These are phyloP conservation scores for Troides aeacus DNA, from an alignment of 2,888 invertebrate genomes.

Conservation along the genomic window DNA sequence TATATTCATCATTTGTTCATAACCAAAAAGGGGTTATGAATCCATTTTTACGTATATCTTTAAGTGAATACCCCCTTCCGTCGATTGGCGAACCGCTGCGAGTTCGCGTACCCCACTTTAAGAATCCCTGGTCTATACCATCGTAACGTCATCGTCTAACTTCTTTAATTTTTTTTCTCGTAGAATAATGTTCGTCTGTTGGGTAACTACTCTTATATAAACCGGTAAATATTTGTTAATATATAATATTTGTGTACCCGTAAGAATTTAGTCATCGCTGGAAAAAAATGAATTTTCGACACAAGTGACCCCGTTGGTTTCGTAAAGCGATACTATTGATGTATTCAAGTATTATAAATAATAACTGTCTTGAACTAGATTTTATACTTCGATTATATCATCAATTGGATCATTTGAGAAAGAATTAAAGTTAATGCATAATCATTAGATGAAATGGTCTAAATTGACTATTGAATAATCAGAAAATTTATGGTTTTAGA, in stretches of 20 bases:
- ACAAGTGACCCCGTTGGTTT: conserved; percentile 13
- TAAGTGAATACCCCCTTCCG: too few species aligned
- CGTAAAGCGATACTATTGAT: neutral
- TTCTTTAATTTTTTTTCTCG: too few species aligned
- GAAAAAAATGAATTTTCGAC: conserved; percentile 3
- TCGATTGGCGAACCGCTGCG: too few species aligned
- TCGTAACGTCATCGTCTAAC: too few species aligned
- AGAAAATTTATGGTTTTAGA: too few species aligned
- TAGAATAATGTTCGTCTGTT: neutral
- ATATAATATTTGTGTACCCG: conserved; percentile 2
- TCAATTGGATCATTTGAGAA: neutral
- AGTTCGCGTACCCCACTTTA: too few species aligned
- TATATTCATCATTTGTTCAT: too few species aligned
- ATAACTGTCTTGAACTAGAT: conserved; percentile 5
- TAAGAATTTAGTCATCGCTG: conserved; percentile 6
- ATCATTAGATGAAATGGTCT: neutral
- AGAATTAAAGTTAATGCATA: neutral
- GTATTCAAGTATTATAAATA: neutral
- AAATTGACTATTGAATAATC: too few species aligned
- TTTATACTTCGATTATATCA: neutral
- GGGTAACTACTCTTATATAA: conserved; percentile 8
- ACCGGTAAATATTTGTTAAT: conserved; percentile 4
- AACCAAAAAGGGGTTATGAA: too few species aligned
- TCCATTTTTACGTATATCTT: too few species aligned
- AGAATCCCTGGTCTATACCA: too few species aligned